phyloP scores from a whole-genome alignment of 2,797 vertebrate genomes.

The Falco biarmicus region DNA sequence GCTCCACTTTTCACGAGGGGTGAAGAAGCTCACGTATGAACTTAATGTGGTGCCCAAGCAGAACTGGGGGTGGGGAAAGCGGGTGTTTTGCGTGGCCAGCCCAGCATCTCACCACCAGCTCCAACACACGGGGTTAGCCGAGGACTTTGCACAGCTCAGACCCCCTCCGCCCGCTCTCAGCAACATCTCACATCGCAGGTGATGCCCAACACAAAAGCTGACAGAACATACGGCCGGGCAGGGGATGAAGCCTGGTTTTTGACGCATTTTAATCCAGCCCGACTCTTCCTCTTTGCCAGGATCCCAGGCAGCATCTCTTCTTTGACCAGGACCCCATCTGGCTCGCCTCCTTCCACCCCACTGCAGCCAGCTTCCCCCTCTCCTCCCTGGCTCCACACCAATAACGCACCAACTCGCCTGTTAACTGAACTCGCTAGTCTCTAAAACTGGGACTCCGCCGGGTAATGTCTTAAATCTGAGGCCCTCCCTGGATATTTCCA shows the following conservation, averaged over 20 bases:
- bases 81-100: not conserved
- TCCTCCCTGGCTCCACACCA: not conserved
- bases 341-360: not conserved
- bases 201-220: not conserved
- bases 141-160: not conserved
- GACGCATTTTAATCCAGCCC: not conserved
- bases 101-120: not conserved
- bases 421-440: not conserved
- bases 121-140: not conserved
- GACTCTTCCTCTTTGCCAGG: not conserved
- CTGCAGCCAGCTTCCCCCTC: not conserved
- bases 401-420: not conserved
- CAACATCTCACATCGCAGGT: not conserved
- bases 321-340: slow-evolving; percentile 13
- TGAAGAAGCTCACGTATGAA: not conserved
- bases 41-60: not conserved
- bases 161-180: not conserved
- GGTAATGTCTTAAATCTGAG: not conserved
- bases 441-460: not conserved
- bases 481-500: slow-evolving; percentile 25
- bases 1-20: not conserved
- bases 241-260: not conserved
- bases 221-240: not conserved
- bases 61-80: not conserved
- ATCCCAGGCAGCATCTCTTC: not conserved